phyloP scores from a whole-genome alignment of 2,113 vertebrate genomes.

The Nothoprocta pentlandii region DNA sequence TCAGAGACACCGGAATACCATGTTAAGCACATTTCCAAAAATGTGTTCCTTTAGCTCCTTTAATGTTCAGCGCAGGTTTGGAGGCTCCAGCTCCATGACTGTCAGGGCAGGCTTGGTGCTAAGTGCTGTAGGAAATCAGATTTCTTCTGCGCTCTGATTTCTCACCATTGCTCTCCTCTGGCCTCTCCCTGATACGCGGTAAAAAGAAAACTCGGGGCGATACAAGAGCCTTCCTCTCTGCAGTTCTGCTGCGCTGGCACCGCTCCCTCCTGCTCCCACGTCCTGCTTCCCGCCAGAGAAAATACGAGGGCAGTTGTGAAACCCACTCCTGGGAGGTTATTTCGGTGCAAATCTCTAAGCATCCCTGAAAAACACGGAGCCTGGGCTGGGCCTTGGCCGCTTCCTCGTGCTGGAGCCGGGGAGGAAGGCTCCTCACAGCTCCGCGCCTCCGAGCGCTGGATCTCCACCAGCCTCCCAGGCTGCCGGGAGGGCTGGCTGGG shows the following conservation, averaged over 20 bases:
- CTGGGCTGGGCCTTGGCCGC: fast-evolving
- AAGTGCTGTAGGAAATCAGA: not conserved
- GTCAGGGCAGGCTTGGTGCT: not conserved
- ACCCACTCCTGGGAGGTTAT: fast-evolving
- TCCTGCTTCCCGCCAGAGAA: not conserved
- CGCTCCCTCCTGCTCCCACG: not conserved
- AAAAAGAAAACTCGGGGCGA: not conserved
- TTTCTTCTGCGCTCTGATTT: fast-evolving
- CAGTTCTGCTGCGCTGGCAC: too few species aligned
- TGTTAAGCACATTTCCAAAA: not conserved
- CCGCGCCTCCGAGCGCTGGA: not conserved
- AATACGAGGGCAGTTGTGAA: fast-evolving
- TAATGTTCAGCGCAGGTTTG: not conserved
- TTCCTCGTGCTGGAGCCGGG: not conserved
- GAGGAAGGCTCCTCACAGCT: not conserved
- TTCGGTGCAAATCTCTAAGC: not conserved
- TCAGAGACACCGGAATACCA: not conserved
- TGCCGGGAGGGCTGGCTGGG: not conserved
- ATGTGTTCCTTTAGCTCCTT: not conserved
- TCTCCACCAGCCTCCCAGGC: conserved; percentile 30
- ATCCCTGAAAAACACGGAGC: not conserved
- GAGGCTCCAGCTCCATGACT: fast-evolving
- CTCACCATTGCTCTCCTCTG: not conserved
- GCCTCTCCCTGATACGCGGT: not conserved
- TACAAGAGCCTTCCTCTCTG: not conserved